A percentile compares a stretch with the other conserved stretches of the same genome.
These are phyloP conservation scores for Lytechinus variegatus DNA, from an alignment of 35 echinoderm and acorn worm species.

Conservation along the genomic window DNA sequence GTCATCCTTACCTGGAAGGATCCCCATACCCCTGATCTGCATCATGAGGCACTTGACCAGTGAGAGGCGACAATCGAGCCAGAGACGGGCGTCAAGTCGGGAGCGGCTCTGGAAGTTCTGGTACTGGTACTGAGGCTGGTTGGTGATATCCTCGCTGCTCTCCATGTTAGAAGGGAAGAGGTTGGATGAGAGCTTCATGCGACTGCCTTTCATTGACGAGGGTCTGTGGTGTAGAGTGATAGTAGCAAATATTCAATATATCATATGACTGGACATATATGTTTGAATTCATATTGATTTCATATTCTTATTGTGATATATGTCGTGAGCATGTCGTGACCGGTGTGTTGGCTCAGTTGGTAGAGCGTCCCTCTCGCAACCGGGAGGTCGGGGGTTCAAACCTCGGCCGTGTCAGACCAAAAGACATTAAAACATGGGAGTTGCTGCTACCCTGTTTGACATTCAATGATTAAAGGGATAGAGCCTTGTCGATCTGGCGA, in stretches of 20 bases:
- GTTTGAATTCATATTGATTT: no score
- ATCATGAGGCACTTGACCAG: conserved; percentile 90
- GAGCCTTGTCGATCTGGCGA: no score
- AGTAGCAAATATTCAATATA: background rate
- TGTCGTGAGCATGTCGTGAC: no score
- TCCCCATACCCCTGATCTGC: conserved; percentile 79
- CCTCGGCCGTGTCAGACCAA: no score
- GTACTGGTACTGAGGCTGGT: conserved; percentile 94
- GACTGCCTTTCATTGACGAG: conserved; percentile 94
- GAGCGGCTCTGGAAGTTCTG: conserved; percentile 97
- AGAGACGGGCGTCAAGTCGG: conserved; percentile 86
- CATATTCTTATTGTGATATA: no score
- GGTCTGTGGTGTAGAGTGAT: conserved; percentile 52
- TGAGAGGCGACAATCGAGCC: conserved; percentile 82
- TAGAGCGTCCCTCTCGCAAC: no score
- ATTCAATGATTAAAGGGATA: no score
- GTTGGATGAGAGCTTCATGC: conserved; percentile 51
- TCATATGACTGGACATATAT: no score
- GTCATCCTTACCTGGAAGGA: conserved; percentile 62
- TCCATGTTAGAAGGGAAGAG: background rate
- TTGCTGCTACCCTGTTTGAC: no score
- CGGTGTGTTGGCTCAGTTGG: no score
- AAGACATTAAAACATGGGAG: no score
- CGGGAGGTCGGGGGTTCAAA: no score
- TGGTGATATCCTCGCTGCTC: conserved; percentile 55